Percentiles rank a stretch among this genome's conserved stretches.
Conservation (phyloP, 2,113 vertebrate genomes). For the Microtus pennsylvanicus region DNA sequence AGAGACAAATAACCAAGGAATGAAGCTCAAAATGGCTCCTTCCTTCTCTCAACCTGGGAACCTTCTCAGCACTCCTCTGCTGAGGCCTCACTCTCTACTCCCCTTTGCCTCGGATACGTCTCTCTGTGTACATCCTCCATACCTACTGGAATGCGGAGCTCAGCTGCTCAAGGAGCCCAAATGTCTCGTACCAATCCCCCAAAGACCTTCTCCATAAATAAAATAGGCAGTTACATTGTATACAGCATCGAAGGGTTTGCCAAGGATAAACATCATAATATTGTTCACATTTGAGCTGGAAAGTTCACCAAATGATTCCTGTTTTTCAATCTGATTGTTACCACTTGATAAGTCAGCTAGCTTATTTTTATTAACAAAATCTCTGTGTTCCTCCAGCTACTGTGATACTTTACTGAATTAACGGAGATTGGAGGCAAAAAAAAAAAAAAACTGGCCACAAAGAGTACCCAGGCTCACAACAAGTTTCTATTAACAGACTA, state of each 20-base stretch:
- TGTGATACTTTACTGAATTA: background rate
- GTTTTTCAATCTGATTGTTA: conserved; percentile 58
- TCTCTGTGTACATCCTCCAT: fast-evolving
- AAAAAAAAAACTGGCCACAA: background rate
- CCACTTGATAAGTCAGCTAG: conserved; percentile 33
- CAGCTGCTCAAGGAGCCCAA: background rate
- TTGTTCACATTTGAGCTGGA: conserved; percentile 59
- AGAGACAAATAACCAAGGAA: background rate
- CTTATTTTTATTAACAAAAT: conserved; percentile 64
- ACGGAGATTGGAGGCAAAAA: background rate
- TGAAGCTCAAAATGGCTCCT: background rate
- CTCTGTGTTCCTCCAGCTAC: background rate
- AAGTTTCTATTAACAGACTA: conserved; percentile 50
- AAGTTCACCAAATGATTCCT: conserved; percentile 37
- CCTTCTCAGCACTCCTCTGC: background rate
- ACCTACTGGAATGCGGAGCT: background rate
- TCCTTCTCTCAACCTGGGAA: background rate
- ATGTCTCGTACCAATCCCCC: background rate
- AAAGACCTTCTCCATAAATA: conserved; percentile 31
- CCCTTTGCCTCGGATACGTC: background rate
- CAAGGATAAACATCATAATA: conserved; percentile 17
- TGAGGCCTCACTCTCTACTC: background rate
- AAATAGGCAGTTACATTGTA: background rate
- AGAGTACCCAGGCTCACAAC: background rate
- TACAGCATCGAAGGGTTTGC: conserved; percentile 12